Conservation (phyloP, 2,888 invertebrate species). For the Caenorhabditis virilis region DNA sequence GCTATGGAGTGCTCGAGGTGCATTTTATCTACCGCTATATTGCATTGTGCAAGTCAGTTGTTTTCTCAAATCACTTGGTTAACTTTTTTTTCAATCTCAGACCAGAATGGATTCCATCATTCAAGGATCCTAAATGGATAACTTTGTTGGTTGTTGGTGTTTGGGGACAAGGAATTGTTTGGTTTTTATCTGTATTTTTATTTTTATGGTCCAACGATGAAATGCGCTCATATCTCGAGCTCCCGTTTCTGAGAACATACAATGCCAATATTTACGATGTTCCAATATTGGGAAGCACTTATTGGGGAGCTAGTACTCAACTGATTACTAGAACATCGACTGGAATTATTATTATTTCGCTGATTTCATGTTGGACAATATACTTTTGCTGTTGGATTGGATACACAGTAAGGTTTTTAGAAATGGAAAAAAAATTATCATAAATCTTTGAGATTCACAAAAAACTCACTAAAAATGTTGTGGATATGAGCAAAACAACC, state of each 20-base stretch:
- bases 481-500: slow-evolving; percentile 25
- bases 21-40: slow-evolving; percentile 39
- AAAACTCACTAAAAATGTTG: slow-evolving; percentile 25
- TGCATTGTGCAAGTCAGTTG: no score
- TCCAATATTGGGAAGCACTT: slow-evolving; percentile 26
- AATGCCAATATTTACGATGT: slow-evolving; percentile 22
- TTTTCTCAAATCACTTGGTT: no score
- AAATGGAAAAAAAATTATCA: neutral
- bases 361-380: slow-evolving; percentile 30
- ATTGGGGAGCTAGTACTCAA: slow-evolving; percentile 24
- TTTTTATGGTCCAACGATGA: slow-evolving; percentile 25
- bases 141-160: slow-evolving; percentile 4
- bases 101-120: slow-evolving; percentile 20
- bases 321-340: slow-evolving; percentile 18
- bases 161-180: slow-evolving; percentile 22
- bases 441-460: slow-evolving; percentile 19
- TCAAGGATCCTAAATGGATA: slow-evolving; percentile 27
- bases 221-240: slow-evolving; percentile 24
- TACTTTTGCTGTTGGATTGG: slow-evolving; percentile 31
- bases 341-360: slow-evolving; percentile 20
- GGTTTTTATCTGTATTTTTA: slow-evolving; percentile 25
- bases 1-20: slow-evolving; percentile 36
- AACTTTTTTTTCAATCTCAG: no score
- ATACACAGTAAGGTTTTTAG: slow-evolving; percentile 12
- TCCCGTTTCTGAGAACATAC: slow-evolving; percentile 22